Evolutionary conservation across 92 coral and sea anemone genomes (phyloP), one percentile per base, ranked within the genome.

Genomic region (Chrysogorgia sp.): DNA sequence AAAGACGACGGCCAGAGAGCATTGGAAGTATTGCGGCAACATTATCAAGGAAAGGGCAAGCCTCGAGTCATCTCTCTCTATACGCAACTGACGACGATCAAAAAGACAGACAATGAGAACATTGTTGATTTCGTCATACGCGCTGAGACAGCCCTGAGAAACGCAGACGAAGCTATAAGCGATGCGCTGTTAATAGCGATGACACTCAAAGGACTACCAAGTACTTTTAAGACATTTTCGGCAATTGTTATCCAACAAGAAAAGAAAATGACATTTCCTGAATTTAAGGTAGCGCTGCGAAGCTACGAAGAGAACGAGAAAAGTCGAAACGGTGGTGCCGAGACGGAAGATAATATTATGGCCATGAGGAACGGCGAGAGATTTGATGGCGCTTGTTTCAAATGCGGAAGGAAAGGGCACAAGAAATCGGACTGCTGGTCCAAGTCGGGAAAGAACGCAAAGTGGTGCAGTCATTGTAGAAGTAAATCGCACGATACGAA

Each of bases 151-250:
- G 75, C 85, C 8, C 34, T 85, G 25, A 72, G 72, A 65, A 22
- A 33, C 52, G 82, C 88, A 5, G 79, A 52, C 12, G 88, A 85
- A 37, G 56, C 50, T 25, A 63, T 71, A 17, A 79, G 74, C 52
- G 63, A 85, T 45, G 34, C 78, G 41, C 56, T 84, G 47, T 60
- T 84, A 63, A 79, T 72, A 1, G 84, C 79, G 22, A 84, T 61
- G 88, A 56, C 35, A 40, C 63, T 83, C 20, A 76, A 76, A 78
- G 83, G 87, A 19, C 74, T 84, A 50, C 88, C 84, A 7, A 24
- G 63, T 14, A 24, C 31, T 34, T 78, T 79, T 40, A 81, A 75
- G 34, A 78, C 88, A n/a, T 84, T 84, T 29, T 56, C 84, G 56
- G 71, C 80, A 10, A 58, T 84, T 21, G 45, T 80, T 34, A 72